Evolutionary conservation across 2,797 vertebrate species (phyloP), one percentile per base, ranked within the genome.

Genomic region (Mormyrops boulengeri): DNA sequence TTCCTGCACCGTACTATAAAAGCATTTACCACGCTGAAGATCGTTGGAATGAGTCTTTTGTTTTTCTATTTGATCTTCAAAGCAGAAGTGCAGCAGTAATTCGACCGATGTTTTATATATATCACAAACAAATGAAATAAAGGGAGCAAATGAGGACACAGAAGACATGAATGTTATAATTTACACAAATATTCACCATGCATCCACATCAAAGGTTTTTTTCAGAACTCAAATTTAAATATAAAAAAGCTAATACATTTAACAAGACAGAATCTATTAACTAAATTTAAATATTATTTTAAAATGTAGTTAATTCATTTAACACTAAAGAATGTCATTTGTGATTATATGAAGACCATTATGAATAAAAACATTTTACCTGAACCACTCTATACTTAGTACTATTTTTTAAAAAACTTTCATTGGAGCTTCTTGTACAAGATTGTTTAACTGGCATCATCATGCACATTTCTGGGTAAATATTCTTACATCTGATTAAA

Each of bases 1-100:
- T 92, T 94, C 95, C 92, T 92, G 94, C 91, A 95, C 96, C 93
- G 92, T 93, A 94, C 93, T 92, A 94, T 91, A 92, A 92, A 92
- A 92, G 89, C 86, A 86, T 84, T 82, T 82, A 91, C 89, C 89
- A 90, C 88, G 73, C 88, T 90, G 89, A 91, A 89, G 44, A 85
- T 52, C 9, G n/a, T 85, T 12, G n/a, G 22, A 85, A 85, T 26
- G 22, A 50, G 77, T 84, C 88, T 30, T 88, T 88, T 82, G 73
- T 89, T 22, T 57, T 41, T 89, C 34, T 26, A 47, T 84, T 26
- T 57, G 69, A 47, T 60, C 26, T 47, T 52, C 41, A 50, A 52
- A 12, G n/a, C 4, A 30, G 30, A 52, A 50, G 22, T 85, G 26
- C 26, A 87, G 11, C 26, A 87, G 19, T 12, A 19, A 85, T 52